Conservation (phyloP, 23 tunicate species). For the Trididemnum miniatum region DNA sequence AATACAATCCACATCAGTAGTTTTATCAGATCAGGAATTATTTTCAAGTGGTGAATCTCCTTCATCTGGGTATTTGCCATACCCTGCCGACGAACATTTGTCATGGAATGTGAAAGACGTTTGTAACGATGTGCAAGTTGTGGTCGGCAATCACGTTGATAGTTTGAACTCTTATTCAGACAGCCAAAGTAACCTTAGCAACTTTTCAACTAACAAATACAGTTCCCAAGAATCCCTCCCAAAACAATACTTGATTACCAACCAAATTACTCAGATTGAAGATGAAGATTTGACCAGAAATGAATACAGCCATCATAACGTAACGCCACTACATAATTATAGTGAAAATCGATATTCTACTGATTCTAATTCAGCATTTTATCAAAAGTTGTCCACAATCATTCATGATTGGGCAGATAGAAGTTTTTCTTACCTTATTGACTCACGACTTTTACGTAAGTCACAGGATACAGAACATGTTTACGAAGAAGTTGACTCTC, state of each 20-base stretch:
- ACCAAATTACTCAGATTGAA: no score
- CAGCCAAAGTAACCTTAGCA: no score
- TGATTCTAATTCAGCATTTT: background rate
- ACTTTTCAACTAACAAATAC: no score
- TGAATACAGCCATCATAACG: no score
- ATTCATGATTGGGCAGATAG: background rate
- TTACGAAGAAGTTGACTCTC: background rate
- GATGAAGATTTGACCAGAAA: no score
- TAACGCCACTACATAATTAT: background rate
- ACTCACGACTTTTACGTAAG: background rate
- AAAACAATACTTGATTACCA: no score
- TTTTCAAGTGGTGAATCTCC: no score
- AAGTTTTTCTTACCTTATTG: background rate
- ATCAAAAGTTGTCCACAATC: background rate
- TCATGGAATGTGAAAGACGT: background rate
- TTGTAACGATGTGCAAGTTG: background rate
- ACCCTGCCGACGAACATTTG: background rate
- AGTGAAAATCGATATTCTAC: background rate
- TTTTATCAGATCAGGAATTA: no score
- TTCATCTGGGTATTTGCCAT: no score
- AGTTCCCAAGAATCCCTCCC: no score
- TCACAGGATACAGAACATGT: background rate
- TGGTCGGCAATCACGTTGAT: background rate
- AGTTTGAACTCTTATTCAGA: background rate
- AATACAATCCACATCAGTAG: no score